Evolutionary conservation across 2,113 vertebrate genomes (phyloP), one percentile per base, ranked within the genome.

Genomic region (Bungarus multicinctus): DNA sequence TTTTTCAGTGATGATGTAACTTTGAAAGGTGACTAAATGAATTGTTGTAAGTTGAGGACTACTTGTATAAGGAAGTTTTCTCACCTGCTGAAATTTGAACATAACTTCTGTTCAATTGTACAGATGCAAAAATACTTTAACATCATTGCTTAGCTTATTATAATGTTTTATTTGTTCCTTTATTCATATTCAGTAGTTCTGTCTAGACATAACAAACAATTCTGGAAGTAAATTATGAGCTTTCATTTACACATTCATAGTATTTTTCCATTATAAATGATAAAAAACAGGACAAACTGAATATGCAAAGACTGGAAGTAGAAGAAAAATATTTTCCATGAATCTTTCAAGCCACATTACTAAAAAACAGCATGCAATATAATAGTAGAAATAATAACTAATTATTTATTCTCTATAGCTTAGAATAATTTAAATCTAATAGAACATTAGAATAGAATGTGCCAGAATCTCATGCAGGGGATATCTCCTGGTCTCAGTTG

Each of bases 181-280:
- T 94, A 94, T 89, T 94, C 94, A 27, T 97, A 96, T 94, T 95
- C 96, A 98, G 95, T 96, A 95, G 89, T 91, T 94, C 94, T 95
- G 96, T 97, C 96, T 97, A 95, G 91, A 93, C 96, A 96, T 96
- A 87, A 69, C 94, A 96, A 94, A 97, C 94, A 90, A 96, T 93
- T 96, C 86, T 93, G 90, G 96, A 97, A 95, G 58, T 96, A 96
- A 96, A 96, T 95, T 93, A 95, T 92, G 39, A 11, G 12, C 93
- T 96, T 92, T 95, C 92, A 88, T 96, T 92, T 91, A 8, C 81
- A 30, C 85, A 95, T 95, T 95, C 74, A 39, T 50, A 58, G 30
- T 96, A 81, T 94, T 54, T 87, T 95, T 94, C 90, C 54, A 54
- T 95, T 94, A 92, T 91, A n/a, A 94, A 69, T 0, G 1, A 94